Base-by-base conservation (phyloP, 2,888 invertebrate genomes). In the Heliconius aoede region DNA sequence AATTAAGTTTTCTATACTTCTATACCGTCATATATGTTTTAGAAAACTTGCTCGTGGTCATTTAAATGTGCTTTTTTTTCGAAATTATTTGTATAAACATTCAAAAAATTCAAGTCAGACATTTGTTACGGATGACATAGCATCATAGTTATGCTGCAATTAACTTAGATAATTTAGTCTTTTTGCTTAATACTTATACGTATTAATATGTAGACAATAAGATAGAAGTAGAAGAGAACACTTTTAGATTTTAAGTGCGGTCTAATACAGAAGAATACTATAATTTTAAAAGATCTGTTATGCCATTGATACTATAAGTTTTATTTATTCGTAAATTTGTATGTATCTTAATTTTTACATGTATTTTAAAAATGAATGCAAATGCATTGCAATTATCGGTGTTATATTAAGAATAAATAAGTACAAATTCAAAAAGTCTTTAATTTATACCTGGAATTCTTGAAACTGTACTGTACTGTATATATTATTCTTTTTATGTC, bases 291-390 rank as follows among this genome's bases (percentile, higher is more conserved):
- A 85, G 86, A 89, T 89, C 87, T 90, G 88, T 89, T 86, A 88
- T 88, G 86, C 90, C 89, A 90, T 90, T 91, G 91, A 91, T 91
- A 91, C 86, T 88, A 81, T 90, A 89, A 89, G 89, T 85, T 80
- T 85, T 81, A 90, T 89, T 90, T 90, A 91, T 90, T 88, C 84
- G 81, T 87, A 86, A 81, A 81, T 80, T 77, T 77, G 76, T 72
- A 82, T 79, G 83, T 65, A 73, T 83, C 83, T 80, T 78, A 81
- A 65, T 80, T 77, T 73, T 80, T 68, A 60, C 73, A 30, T 73
- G n/a, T 62, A 61, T 65, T 65, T 65, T 24, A 65, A 75, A 76
- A 61, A 13, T 32, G 67, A 75, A 72, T 74, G 76, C 51, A 72
- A 36, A 65, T 67, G 73, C 77, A 74, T 78, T 74, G 76, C 61